Base-by-base conservation (phyloP, 2,797 vertebrate genomes). In the Enteromius viviparus region DNA sequence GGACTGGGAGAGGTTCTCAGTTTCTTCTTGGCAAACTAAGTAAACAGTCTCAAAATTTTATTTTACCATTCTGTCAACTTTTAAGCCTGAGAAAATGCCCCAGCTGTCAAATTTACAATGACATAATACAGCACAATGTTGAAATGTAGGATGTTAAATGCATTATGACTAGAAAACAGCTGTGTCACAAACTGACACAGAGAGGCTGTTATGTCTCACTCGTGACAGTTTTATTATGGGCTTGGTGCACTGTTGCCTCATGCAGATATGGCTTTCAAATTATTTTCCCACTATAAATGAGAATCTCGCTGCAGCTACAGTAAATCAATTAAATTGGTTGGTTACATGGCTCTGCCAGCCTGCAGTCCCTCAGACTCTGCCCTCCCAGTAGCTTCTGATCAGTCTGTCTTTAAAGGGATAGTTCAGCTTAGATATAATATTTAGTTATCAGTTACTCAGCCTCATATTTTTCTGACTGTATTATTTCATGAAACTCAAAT, bases 161-260 rank as follows among this genome's bases (percentile, higher is more conserved):
- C 45, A 29, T 65, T 65, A 64, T 32, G 62, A 82, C 62, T 69
- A 53, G 80, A 82, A 82, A 76, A 68, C 81, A 76, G 72, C 70
- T 82, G 69, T 64, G 71, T 55, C 29, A 82, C 71, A 82, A 82
- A 82, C 47, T 55, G 34, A 66, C 32, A 66, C 29, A 40, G 64
- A 76, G 40, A 40, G 34, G 47, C 71, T 76, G 49, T 68, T 82
- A 53, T 82, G 37, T 76, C 81, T 82, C 8, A 68, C 51, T 45
- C 29, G 34, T 76, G 81, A 76, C 72, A 76, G 72, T 55, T 82
- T 82, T 76, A 82, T 76, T 74, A 66, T 49, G 23, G 37, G 72
- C 81, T 76, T 45, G 47, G 60, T 5, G 34, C 32, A 62, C 69
- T 65, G 55, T 81, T 82, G 58, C 17, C 55, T 81, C 45, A 23